Evolutionary conservation across 2,888 invertebrate genomes (phyloP).

Genomic region (Melieria omissa): DNA sequence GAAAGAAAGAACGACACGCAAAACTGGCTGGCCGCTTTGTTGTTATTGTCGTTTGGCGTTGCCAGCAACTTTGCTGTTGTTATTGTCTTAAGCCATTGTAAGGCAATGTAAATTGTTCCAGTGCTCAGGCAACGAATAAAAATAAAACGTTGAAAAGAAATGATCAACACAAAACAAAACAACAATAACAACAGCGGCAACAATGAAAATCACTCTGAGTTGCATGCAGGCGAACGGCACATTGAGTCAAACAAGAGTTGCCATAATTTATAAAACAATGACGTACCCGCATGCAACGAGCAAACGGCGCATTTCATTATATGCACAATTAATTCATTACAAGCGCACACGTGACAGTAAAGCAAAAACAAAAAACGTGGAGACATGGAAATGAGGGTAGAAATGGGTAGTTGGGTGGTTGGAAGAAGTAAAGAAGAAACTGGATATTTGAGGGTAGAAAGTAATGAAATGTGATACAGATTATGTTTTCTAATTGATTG

Average conservation of each 20-base stretch:
- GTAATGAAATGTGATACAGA: too few relatives aligned
- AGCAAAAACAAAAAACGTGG: too few relatives aligned
- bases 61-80: neutral
- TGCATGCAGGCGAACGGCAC: neutral
- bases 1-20: neutral
- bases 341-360: neutral
- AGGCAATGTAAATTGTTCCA: neutral
- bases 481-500: too few relatives aligned
- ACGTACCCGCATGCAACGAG: neutral
- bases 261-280: neutral
- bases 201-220: neutral
- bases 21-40: neutral
- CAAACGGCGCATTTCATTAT: neutral
- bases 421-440: too few relatives aligned
- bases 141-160: neutral
- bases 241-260: neutral
- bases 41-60: neutral
- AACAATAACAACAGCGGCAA: neutral
- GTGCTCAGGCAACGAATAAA: slow-evolving; percentile 1
- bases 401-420: too few relatives aligned
- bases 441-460: too few relatives aligned
- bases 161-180: neutral
- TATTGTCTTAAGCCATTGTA: slow-evolving; percentile 5
- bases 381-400: too few relatives aligned
- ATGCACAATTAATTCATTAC: slow-evolving; percentile 2